Conservation (phyloP, 2,113 vertebrate species). For the Okapia johnstoni region DNA sequence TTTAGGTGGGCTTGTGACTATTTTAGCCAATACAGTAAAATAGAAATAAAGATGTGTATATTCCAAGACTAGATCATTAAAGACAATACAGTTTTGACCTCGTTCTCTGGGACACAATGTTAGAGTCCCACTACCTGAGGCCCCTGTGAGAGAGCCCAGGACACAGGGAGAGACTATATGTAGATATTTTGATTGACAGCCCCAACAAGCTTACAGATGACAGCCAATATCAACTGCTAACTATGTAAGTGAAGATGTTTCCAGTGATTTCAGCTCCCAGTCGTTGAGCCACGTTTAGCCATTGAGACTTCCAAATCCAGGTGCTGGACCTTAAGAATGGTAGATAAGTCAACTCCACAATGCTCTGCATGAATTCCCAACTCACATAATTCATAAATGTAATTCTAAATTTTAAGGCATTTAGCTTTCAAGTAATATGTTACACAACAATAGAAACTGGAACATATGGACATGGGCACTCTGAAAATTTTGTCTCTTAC, state of each 20-base stretch:
- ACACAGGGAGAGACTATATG: background rate
- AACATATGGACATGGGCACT: background rate
- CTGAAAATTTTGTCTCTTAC: background rate
- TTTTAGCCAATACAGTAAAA: background rate
- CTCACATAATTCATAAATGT: background rate
- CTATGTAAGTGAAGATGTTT: background rate
- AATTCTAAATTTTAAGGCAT: background rate
- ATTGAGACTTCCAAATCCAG: background rate
- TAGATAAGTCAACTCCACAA: background rate
- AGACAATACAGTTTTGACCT: background rate
- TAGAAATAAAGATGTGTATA: background rate
- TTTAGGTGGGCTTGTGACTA: background rate
- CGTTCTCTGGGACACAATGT: background rate
- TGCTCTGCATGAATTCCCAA: background rate
- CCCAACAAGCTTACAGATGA: background rate
- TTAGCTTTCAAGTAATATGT: background rate
- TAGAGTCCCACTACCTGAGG: background rate
- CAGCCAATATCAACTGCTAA: background rate
- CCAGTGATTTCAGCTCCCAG: background rate
- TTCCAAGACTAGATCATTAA: background rate
- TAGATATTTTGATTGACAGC: background rate
- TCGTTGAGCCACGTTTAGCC: background rate
- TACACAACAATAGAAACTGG: background rate
- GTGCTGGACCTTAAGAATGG: background rate
- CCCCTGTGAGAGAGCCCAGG: background rate